Evolutionary conservation across 2,797 vertebrate species (phyloP), one percentile per base, ranked within the genome.

Genomic region (Crocidura indochinensis): DNA sequence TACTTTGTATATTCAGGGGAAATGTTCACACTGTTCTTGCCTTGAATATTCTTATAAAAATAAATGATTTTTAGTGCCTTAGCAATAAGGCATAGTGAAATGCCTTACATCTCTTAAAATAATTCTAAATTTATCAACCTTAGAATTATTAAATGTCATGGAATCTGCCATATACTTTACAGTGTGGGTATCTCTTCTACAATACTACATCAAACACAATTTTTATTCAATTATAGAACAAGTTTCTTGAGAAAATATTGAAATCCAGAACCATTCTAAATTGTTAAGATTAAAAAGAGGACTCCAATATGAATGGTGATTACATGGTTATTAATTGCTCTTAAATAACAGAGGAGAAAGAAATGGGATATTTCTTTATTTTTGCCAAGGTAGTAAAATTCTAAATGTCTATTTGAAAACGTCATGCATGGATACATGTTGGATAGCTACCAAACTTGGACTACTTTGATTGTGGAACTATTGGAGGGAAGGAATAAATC

Each of bases 11-110:
- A 87, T 86, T 91, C 92, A 86, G 62, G 15, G 73, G 85, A 92
- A 94, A 91, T 67, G 65, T 86, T 20, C 22, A 75, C 86, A 91
- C 38, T 22, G 19, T 44, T 88, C n/a, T 77, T 74, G 60, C 29
- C 60, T 95, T 84, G 73, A 92, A 93, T 93, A 86, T 31, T 9
- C 92, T 85, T 78, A 46, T 88, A 80, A 79, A 92, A 92, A 38
- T 73, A 87, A 91, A 71, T 77, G 29, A 83, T 77, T 86, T 92
- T 88, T 68, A 92, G 44, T 86, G 47, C 22, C 68, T 90, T 90
- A 60, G 51, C 73, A 91, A 78, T 75, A 38, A 60, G 22, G 74
- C 51, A 75, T 6, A 65, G 20, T 72, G 15, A 91, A 88, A 95
- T 47, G 64, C 19, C 51, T 88, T 82, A 62, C 31, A 90, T 83